Percentiles rank a stretch among this genome's conserved stretches.
Evolutionary conservation across 2,113 vertebrate species (phyloP).

Genomic region (Chionis minor): DNA sequence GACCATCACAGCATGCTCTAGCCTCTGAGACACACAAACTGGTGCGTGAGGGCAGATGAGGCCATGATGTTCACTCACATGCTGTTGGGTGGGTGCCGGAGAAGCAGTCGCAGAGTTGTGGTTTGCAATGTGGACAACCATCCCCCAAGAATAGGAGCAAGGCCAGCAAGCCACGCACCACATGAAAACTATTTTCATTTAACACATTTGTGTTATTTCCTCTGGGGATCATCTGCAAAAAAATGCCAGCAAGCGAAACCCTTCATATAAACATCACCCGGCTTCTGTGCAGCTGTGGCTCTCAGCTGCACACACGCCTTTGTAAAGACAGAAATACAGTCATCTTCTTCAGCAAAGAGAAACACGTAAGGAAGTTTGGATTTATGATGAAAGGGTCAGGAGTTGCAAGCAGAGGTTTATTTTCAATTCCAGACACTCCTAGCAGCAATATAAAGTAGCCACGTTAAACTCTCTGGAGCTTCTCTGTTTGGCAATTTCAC

Average conservation of each 20-base stretch:
- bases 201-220: slow-evolving; percentile 2
- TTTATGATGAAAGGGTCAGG: slow-evolving; percentile 63
- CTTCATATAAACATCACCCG: neutral
- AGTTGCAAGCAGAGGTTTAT: slow-evolving; percentile 60
- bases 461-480: slow-evolving; percentile 52
- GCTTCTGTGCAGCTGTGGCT: neutral
- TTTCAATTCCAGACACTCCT: slow-evolving; percentile 66
- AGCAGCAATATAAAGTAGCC: slow-evolving; percentile 51
- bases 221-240: slow-evolving; percentile 8
- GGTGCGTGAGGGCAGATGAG: neutral
- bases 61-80: neutral
- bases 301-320: neutral
- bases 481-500: slow-evolving; percentile 41
- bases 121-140: neutral
- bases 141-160: neutral
- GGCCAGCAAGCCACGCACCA: neutral
- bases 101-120: neutral
- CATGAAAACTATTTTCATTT: slow-evolving; percentile 12
- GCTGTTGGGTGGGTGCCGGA: neutral
- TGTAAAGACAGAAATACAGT: neutral
- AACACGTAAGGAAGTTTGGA: slow-evolving; percentile 41
- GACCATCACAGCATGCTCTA: neutral
- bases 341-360: slow-evolving; percentile 17
- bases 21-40: neutral
- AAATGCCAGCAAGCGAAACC: neutral